Evolutionary conservation across 2,797 vertebrate genomes (phyloP).

Genomic region (Sebastes flavidus): DNA sequence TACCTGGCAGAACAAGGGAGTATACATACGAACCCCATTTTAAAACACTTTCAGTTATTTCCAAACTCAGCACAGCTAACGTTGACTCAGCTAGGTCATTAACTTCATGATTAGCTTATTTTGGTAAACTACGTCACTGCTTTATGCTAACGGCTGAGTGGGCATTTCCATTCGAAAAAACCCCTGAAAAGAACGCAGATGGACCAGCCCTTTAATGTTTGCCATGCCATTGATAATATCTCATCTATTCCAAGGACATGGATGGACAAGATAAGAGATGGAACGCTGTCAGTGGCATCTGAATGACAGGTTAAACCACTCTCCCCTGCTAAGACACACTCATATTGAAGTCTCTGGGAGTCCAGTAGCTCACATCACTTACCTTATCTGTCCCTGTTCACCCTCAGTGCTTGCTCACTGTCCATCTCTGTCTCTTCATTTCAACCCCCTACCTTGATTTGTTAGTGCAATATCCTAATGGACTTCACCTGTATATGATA

Average conservation of each 20-base stretch:
- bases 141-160: background rate
- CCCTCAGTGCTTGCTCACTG: background rate
- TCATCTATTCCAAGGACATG: background rate
- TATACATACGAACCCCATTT: background rate
- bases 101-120: background rate
- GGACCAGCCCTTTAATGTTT: background rate
- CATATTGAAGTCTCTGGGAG: background rate
- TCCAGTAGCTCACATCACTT: slow-evolving; percentile 16
- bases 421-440: background rate
- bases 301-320: background rate
- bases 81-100: background rate
- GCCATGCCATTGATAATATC: background rate
- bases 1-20: too few relatives aligned
- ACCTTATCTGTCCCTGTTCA: slow-evolving; percentile 10
- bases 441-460: slow-evolving; percentile 7
- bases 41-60: too few relatives aligned
- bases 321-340: background rate
- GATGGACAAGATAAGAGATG: background rate
- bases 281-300: background rate
- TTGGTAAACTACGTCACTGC: background rate
- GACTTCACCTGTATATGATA: background rate
- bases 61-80: background rate
- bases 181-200: background rate
- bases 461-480: slow-evolving; percentile 64
- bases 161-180: background rate